These are phyloP conservation scores for Frankliniella intonsa DNA, from an alignment of 2,888 invertebrate genomes.

Conservation along the genomic window DNA sequence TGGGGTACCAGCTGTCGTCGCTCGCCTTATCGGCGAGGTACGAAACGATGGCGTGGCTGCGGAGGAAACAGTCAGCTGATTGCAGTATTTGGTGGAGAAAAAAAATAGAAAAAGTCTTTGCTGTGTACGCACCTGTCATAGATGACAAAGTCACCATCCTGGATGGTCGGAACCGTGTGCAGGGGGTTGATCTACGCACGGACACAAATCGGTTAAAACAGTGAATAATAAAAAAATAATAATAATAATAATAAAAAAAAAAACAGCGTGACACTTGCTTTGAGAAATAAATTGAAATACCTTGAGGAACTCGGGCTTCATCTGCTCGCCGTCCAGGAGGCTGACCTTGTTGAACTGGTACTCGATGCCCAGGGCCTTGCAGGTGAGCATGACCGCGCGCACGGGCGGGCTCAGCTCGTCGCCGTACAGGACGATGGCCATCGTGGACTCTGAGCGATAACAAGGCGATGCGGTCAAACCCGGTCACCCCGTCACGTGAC, in stretches of 20 bases:
- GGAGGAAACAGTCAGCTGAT: background rate
- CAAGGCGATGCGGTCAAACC: background rate
- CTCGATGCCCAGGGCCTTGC: conserved; percentile 41
- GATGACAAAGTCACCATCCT: conserved; percentile 32
- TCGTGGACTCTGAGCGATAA: conserved; percentile 22
- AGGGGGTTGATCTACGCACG: conserved; percentile 32
- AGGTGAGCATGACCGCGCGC: conserved; percentile 41
- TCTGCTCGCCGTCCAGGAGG: conserved; percentile 46
- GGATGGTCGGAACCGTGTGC: conserved; percentile 33
- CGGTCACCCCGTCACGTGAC: background rate
- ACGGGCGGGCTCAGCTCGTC: conserved; percentile 40
- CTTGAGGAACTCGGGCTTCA: conserved; percentile 46
- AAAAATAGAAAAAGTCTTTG: background rate
- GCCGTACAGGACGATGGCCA: conserved; percentile 42
- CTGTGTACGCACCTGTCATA: conserved; percentile 32
- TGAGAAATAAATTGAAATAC: too few species aligned
- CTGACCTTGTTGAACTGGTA: conserved; percentile 42
- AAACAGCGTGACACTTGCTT: too few species aligned
- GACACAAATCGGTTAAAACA: too few species aligned
- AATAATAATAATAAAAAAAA: background rate
- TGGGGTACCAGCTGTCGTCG: background rate
- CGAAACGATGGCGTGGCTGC: background rate
- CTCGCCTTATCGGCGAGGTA: background rate
- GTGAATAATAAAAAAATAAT: too few species aligned
- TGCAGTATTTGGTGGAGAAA: too few species aligned